Evolutionary conservation across 2,113 vertebrate species (phyloP).

Genomic region (Pongo pygmaeus): DNA sequence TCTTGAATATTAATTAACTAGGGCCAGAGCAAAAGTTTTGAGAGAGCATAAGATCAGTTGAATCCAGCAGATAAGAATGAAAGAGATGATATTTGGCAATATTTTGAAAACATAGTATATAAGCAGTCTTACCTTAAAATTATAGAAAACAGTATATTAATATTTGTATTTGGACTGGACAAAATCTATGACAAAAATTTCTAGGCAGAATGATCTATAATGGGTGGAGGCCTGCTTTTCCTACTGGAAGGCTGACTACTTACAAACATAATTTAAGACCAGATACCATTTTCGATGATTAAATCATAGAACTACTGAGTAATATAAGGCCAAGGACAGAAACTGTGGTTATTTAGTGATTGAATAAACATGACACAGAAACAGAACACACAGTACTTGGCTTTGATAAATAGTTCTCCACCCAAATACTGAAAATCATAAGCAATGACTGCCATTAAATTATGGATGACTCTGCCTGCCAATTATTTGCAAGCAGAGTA

Average conservation of each 20-base stretch:
- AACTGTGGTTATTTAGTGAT: conserved; percentile 41
- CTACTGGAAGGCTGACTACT: neutral
- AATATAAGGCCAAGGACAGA: conserved; percentile 40
- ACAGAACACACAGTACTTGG: conserved; percentile 68
- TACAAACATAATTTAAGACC: conserved; percentile 46
- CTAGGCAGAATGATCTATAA: neutral
- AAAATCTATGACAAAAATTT: conserved; percentile 26
- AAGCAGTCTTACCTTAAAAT: neutral
- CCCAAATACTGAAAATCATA: conserved; percentile 68
- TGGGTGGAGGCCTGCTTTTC: conserved; percentile 37
- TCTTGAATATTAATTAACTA: neutral
- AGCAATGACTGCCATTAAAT: conserved; percentile 14
- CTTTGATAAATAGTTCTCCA: conserved; percentile 66
- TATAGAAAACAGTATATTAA: neutral
- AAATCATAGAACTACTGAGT: conserved; percentile 61
- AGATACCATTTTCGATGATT: conserved; percentile 47
- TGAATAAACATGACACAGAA: conserved; percentile 61
- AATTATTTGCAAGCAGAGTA: neutral
- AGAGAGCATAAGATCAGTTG: neutral
- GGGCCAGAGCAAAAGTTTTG: conserved; percentile 9
- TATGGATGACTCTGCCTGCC: conserved; percentile 12
- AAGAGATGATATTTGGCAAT: neutral
- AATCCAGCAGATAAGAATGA: neutral
- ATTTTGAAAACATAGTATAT: conserved; percentile 20
- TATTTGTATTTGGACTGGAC: conserved; percentile 6